Conservation (phyloP, 2,888 invertebrate genomes). For the Autographa gamma region DNA sequence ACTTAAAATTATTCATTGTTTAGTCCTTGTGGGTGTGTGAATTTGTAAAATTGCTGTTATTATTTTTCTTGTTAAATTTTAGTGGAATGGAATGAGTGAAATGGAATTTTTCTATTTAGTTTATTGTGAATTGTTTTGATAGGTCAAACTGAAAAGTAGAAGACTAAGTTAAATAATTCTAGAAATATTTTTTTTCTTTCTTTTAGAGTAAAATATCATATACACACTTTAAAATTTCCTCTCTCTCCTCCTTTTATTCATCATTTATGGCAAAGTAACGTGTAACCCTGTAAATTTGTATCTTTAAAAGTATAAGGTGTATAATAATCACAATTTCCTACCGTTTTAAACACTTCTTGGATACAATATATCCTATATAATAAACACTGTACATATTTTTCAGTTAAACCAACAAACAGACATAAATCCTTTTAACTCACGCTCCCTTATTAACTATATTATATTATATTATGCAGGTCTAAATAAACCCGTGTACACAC, state of each 20-base stretch:
- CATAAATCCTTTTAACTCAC: constrained; percentile 13
- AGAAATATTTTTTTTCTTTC: no score
- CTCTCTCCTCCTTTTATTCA: not conserved
- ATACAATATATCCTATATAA: no score
- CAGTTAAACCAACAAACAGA: not conserved
- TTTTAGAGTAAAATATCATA: not conserved
- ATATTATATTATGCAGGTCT: constrained; percentile 21
- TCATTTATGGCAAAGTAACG: not conserved
- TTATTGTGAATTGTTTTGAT: no score
- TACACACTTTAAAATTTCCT: not conserved
- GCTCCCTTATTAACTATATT: constrained; percentile 12
- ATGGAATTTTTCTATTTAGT: no score
- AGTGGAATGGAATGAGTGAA: no score
- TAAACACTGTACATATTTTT: not conserved
- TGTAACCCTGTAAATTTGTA: no score
- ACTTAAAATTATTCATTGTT: constrained; percentile 33
- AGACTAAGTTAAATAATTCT: no score
- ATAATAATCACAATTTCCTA: no score
- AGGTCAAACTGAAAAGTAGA: no score
- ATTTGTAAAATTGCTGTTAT: not conserved
- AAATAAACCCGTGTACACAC: constrained; percentile 55
- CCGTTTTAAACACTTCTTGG: no score
- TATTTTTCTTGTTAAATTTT: not conserved
- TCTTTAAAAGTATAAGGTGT: no score
- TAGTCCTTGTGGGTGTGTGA: not conserved